Evolutionary conservation across 2,797 vertebrate genomes (phyloP).

Genomic region (Aselliscus stoliczkanus): DNA sequence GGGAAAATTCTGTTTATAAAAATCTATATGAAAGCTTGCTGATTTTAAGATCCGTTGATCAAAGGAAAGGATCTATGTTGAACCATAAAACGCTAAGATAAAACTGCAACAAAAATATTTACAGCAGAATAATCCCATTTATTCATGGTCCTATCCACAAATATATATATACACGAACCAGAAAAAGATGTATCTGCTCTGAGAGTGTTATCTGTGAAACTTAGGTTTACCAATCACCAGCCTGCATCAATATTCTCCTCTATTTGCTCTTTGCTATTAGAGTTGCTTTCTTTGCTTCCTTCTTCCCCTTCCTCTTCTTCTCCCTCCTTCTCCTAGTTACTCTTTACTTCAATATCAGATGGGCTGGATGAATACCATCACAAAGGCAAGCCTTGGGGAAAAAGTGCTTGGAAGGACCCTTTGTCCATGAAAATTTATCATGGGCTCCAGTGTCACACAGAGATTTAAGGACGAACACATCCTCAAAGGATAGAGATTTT

Average conservation of each 20-base stretch:
- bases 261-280: not conserved
- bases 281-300: not conserved
- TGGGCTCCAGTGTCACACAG: not conserved
- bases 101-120: conserved; percentile 70
- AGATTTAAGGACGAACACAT: not conserved
- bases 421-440: not conserved
- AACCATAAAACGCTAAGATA: conserved; percentile 65
- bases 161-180: not conserved
- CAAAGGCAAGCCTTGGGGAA: not conserved
- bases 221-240: not conserved
- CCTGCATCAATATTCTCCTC: not conserved
- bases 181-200: not conserved
- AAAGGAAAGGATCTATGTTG: conserved; percentile 67
- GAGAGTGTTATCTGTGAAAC: not conserved
- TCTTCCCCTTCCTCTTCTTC: not conserved
- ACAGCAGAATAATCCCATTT: conserved; percentile 58
- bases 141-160: conserved; percentile 16
- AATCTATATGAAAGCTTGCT: conserved; percentile 68
- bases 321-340: not conserved
- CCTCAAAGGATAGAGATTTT: not conserved
- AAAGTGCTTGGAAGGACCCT: not conserved
- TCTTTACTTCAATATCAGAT: not conserved
- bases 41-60: conserved; percentile 64
- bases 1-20: conserved; percentile 63
- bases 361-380: not conserved